Evolutionary conservation across 2,888 invertebrate species (phyloP), one percentile per base, ranked within the genome.

Genomic region (Hipparchia sbordonii): DNA sequence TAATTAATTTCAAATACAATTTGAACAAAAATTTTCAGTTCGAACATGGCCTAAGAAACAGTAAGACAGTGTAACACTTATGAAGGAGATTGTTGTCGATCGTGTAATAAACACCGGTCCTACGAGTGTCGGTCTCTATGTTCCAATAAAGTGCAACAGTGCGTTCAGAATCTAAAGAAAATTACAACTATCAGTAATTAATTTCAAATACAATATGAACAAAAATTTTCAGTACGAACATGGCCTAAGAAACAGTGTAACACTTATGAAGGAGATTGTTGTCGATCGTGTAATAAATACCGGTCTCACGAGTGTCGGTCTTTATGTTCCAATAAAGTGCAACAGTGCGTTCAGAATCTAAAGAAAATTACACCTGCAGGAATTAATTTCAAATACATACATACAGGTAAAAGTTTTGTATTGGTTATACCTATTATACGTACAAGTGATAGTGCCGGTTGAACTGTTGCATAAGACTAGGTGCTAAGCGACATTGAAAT

Each of bases 221-320:
- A n/a, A n/a, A n/a, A n/a, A n/a, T n/a, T n/a, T n/a, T n/a, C n/a
- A n/a, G n/a, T n/a, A n/a, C n/a, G n/a, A n/a, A n/a, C n/a, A n/a
- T n/a, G 52, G 12, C 8, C 60, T 45, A 68, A 60, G 59, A 51
- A 7, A 69, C 61, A 48, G 59, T 59, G 69, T 23, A 69, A 69
- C 48, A 60, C n/a, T 61, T 69, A 48, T 52, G 69, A 52, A n/a
- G 60, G 69, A 52, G 61, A 69, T 69, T 69, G 69, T 61, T 61
- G 69, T 61, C 61, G 52, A 61, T 61, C 69, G 33, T 69, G 69
- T 69, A 69, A 46, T 52, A 68, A 61, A 61, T 67, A 67, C 67
- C 61, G 69, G 61, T 69, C 39, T 5, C 52, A 61, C 69, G 46
- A 68, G 68, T 68, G 60, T 67, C 46, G 10, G 51, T 59, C 12